Evolutionary conservation across 1,140 invertebrate species (phyloP).

Genomic region (Drosophila mojavensis): DNA sequence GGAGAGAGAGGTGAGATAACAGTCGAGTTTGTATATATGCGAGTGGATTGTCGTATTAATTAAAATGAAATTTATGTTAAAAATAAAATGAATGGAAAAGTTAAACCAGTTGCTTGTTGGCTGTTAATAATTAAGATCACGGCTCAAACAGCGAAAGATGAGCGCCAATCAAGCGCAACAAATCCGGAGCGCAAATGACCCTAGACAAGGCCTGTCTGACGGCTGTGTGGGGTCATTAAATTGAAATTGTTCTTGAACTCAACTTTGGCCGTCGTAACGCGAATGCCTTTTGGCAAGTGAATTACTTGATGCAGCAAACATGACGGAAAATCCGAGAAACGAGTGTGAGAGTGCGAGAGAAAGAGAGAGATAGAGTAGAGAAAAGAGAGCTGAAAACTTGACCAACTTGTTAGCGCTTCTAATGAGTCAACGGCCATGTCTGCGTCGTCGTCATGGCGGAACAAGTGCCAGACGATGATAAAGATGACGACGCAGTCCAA

Average conservation of each 20-base stretch:
- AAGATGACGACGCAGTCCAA: constrained; percentile 20
- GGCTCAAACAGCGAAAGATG: background rate
- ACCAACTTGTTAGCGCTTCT: constrained; percentile 36
- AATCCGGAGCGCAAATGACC: background rate
- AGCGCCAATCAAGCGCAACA: background rate
- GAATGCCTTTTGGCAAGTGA: background rate
- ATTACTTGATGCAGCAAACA: constrained; percentile 15
- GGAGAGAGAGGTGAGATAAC: constrained; percentile 3
- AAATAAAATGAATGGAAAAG: background rate
- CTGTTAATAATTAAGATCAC: background rate
- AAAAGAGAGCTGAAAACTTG: constrained; percentile 12
- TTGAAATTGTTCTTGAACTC: constrained; percentile 34
- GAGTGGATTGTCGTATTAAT: constrained; percentile 14
- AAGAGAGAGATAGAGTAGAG: background rate
- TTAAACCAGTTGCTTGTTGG: constrained; percentile 1
- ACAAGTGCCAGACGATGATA: constrained; percentile 25
- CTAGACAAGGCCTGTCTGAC: constrained; percentile 12
- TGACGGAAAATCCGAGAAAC: constrained; percentile 12
- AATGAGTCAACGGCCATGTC: constrained; percentile 26
- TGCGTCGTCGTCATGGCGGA: background rate
- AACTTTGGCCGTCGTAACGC: constrained; percentile 4
- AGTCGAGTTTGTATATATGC: background rate
- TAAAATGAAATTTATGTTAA: constrained; percentile 16
- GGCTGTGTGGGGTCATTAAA: constrained; percentile 27
- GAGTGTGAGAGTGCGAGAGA: background rate